A percentile compares a stretch with the other conserved stretches of the same genome.
These are phyloP conservation scores for Cryptocephalus moraei DNA, from an alignment of 2,888 invertebrate genomes.

Conservation along the genomic window DNA sequence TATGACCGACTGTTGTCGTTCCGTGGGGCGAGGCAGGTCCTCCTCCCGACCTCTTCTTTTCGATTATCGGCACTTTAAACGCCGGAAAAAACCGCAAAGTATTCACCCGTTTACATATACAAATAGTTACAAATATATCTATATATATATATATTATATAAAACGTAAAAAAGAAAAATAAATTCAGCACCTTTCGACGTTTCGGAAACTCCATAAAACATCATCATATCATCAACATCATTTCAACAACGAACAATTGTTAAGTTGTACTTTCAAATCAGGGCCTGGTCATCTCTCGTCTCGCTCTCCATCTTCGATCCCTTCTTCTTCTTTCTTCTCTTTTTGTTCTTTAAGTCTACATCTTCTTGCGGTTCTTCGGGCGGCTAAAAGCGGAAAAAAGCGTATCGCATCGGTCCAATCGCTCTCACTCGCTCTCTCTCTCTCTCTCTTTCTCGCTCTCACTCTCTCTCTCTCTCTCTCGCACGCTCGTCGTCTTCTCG, in stretches of 20 bases:
- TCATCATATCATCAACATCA: background rate
- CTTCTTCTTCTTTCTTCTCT: conserved; percentile 1
- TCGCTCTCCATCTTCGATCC: background rate
- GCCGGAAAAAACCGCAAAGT: conserved; percentile 37
- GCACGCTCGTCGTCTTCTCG: conserved; percentile 5
- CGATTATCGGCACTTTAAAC: conserved; percentile 21
- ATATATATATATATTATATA: no score
- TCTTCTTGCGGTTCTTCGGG: conserved; percentile 32
- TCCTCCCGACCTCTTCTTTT: no score
- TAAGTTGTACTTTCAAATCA: conserved; percentile 41
- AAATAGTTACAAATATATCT: conserved; percentile 4
- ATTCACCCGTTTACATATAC: conserved; percentile 11
- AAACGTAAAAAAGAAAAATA: no score
- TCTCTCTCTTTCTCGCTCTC: no score
- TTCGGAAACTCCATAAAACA: no score
- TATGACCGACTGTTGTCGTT: no score
- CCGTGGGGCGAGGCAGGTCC: no score
- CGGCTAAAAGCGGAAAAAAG: conserved; percentile 2
- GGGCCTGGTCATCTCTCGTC: conserved; percentile 28
- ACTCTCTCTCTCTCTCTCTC: no score
- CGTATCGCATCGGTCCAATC: no score
- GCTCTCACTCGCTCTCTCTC: no score
- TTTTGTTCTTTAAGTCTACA: conserved; percentile 6
- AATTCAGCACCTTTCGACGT: no score
- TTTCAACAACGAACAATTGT: conserved; percentile 35